Conservation (phyloP, 2,888 invertebrate species). For the Protonemura montana region DNA sequence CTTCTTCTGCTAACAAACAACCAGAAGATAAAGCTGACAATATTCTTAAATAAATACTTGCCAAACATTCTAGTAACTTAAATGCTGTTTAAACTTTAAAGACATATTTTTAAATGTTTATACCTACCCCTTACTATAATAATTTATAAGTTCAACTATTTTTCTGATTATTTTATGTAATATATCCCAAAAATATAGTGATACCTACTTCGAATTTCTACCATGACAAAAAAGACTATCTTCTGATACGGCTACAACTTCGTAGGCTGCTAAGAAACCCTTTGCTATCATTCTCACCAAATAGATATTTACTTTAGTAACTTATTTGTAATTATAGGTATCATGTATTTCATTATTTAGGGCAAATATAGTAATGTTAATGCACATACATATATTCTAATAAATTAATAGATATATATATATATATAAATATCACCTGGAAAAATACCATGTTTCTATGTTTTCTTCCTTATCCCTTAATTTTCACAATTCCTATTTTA, state of each 20-base stretch:
- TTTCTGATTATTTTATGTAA: not conserved
- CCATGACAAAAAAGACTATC: not conserved
- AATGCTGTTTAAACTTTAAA: not conserved
- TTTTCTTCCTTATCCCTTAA: too few species aligned
- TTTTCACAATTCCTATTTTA: too few species aligned
- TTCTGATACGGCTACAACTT: not conserved
- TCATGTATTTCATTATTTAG: not conserved
- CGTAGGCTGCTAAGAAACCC: not conserved
- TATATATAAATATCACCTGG: not conserved
- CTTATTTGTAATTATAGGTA: not conserved
- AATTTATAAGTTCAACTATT: not conserved
- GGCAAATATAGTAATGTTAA: not conserved
- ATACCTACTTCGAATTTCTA: not conserved
- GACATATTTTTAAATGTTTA: not conserved
- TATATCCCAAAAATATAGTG: not conserved
- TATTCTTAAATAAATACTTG: constrained; percentile 17
- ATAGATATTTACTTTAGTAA: not conserved
- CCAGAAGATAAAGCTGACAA: constrained; percentile 25
- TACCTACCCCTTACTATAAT: not conserved
- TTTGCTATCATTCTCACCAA: not conserved
- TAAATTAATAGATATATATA: too few species aligned
- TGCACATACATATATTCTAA: not conserved
- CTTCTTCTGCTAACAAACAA: constrained; percentile 19
- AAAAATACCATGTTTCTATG: not conserved
- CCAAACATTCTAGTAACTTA: not conserved